phyloP scores from a whole-genome alignment of 1,140 invertebrate genomes.

The Drosophila lini region DNA sequence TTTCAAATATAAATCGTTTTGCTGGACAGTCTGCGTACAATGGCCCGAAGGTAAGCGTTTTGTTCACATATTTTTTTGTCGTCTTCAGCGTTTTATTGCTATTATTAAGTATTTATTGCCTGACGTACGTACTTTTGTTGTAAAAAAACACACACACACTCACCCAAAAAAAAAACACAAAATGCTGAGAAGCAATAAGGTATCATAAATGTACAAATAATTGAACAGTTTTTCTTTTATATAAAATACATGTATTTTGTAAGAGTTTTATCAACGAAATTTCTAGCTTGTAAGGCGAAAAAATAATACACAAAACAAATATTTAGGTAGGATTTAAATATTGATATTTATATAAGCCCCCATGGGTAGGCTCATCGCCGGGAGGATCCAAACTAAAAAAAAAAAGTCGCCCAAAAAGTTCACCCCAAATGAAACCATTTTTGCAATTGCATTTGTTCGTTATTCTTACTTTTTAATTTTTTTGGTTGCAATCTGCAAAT shows the following conservation, averaged over 20 bases:
- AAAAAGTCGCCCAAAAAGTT: conserved; percentile 30
- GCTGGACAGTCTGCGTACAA: conserved; percentile 92
- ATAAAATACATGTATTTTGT: conserved; percentile 32
- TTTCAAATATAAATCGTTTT: conserved; percentile 84
- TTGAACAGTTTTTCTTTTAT: conserved; percentile 55
- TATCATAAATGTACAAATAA: conserved; percentile 64
- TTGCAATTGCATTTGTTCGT: conserved; percentile 45
- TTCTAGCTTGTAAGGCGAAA: conserved; percentile 56
- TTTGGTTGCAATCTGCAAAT: conserved; percentile 28
- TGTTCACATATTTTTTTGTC: conserved; percentile 44
- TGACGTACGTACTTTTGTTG: conserved; percentile 73
- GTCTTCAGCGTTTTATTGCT: conserved; percentile 49
- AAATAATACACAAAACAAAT: conserved; percentile 16
- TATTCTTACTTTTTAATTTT: conserved; percentile 19
- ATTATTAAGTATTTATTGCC: conserved; percentile 78
- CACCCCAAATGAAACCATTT: conserved; percentile 48
- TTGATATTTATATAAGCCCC: conserved; percentile 28
- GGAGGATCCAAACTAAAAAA: conserved; percentile 28
- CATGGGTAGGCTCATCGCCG: conserved; percentile 43
- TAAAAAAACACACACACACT: conserved; percentile 47
- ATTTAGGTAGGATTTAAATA: conserved; percentile 32
- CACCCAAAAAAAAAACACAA: conserved; percentile 6
- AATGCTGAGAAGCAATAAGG: conserved; percentile 49
- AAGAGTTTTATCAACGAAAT: conserved; percentile 39
- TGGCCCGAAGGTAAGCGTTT: conserved; percentile 92